These are phyloP conservation scores for Falcaria lacertinaria DNA, from an alignment of 2,888 invertebrate species.

Conservation along the genomic window DNA sequence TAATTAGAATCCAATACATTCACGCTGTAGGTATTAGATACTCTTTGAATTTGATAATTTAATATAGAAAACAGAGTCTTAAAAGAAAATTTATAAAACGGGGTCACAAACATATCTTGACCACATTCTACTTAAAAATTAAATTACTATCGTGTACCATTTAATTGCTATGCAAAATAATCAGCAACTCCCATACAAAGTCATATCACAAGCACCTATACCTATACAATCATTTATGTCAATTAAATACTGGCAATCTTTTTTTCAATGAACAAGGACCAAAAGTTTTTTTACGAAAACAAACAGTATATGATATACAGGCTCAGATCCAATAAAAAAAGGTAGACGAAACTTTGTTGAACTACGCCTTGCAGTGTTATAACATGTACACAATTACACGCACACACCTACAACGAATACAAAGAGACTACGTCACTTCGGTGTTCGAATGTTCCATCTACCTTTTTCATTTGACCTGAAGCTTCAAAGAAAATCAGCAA, in stretches of 20 bases:
- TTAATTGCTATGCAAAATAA: not conserved
- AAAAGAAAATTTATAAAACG: constrained; percentile 2
- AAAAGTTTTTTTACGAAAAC: too few relatives aligned
- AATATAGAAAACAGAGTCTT: constrained; percentile 15
- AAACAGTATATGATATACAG: too few relatives aligned
- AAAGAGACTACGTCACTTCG: too few relatives aligned
- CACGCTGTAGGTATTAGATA: constrained; percentile 22
- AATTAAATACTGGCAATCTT: not conserved
- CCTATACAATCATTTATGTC: not conserved
- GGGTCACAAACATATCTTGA: too few relatives aligned
- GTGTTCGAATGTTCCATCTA: too few relatives aligned
- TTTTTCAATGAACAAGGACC: not conserved
- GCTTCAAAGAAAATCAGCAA: too few relatives aligned
- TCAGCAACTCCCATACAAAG: not conserved
- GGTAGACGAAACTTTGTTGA: too few relatives aligned
- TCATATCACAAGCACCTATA: not conserved
- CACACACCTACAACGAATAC: too few relatives aligned
- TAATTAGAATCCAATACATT: constrained; percentile 27
- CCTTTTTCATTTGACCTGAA: too few relatives aligned
- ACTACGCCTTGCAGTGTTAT: too few relatives aligned
- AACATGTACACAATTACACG: too few relatives aligned
- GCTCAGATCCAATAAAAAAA: too few relatives aligned
- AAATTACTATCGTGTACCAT: not conserved
- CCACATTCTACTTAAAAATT: not conserved
- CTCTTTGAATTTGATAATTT: constrained; percentile 11